A percentile compares a stretch with the other conserved stretches of the same genome.
Evolutionary conservation across 1,140 invertebrate genomes (phyloP).

Genomic region (Panagrolaimus sp.): DNA sequence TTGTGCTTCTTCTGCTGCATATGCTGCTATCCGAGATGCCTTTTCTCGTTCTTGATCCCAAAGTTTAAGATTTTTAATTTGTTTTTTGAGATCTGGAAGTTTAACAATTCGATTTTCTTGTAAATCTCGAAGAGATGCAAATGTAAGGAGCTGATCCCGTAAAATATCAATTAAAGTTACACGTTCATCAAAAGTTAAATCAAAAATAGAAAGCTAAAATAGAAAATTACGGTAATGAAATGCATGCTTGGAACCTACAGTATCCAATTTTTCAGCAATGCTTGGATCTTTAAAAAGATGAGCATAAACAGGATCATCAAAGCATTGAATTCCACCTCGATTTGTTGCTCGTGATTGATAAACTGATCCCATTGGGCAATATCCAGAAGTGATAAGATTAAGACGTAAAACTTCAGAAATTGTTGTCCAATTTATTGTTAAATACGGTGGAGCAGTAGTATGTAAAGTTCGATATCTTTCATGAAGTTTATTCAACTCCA

Average conservation of each 20-base stretch:
- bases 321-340: slow-evolving; percentile 35
- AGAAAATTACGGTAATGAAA: not conserved
- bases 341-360: slow-evolving; percentile 12
- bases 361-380: slow-evolving; percentile 17
- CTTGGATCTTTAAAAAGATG: slow-evolving; percentile 24
- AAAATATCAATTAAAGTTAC: slow-evolving; percentile 23
- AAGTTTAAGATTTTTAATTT: slow-evolving; percentile 14
- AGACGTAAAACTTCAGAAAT: slow-evolving; percentile 34
- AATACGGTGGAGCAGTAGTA: slow-evolving; percentile 20
- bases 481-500: slow-evolving; percentile 24
- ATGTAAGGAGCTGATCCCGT: slow-evolving; percentile 31
- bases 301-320: slow-evolving; percentile 32
- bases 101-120: slow-evolving; percentile 32
- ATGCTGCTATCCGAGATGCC: not conserved
- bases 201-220: slow-evolving; percentile 33
- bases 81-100: slow-evolving; percentile 21
- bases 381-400: slow-evolving; percentile 26
- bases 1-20: not conserved
- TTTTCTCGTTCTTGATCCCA: slow-evolving; percentile 30
- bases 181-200: slow-evolving; percentile 23
- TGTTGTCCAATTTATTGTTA: slow-evolving; percentile 15
- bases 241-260: slow-evolving; percentile 15
- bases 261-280: slow-evolving; percentile 28
- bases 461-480: slow-evolving; percentile 10
- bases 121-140: slow-evolving; percentile 18